Evolutionary conservation across 2,113 vertebrate genomes (phyloP), one percentile per base, ranked within the genome.

Genomic region (Etia nguti): DNA sequence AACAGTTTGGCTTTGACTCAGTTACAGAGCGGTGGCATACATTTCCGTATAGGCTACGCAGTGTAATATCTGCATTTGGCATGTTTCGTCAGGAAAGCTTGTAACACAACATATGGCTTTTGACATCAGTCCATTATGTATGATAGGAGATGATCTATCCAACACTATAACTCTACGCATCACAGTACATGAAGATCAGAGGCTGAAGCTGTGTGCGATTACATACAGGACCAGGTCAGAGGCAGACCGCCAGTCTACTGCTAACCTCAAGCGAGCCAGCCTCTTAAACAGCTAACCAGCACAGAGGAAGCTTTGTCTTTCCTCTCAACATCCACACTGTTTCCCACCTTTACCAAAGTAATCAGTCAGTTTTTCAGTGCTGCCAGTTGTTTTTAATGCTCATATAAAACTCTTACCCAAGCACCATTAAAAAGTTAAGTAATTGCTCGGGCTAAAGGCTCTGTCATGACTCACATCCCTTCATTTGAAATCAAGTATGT

Each of bases 291-390:
- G 81, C 82, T 68, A 60, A 83, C n/a, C 59, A 56, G 65, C 83
- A 94, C 87, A 93, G 92, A 87, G 85, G 81, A 52, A 65, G 70
- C 90, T 90, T 94, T 94, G 89, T 91, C 84, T 85, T 41, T 83
- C 34, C 56, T 62, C 52, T 56, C 62, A 48, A 75, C 43, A 36
- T 88, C 29, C 18, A 41, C n/a, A 1, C 48, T n/a, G 29, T 81
- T 89, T 91, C 90, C 89, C 86, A 86, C 62, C 68, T 91, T 94
- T 60, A 86, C 81, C 82, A 86, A 89, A 89, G 79, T 65, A 50
- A 50, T 50, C 56, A 59, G 81, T 82, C 81, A 46, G 73, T 79
- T 81, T 88, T 84, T 79, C 82, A 79, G 11, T 12, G 59, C 85
- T 90, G 90, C 85, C 56, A 41, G 43, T 54, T 84, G 68, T 59